A percentile compares a stretch with the other conserved stretches of the same genome.
phyloP scores from a whole-genome alignment of 2,888 invertebrate species.

The Melikaiella ostensackeni region DNA sequence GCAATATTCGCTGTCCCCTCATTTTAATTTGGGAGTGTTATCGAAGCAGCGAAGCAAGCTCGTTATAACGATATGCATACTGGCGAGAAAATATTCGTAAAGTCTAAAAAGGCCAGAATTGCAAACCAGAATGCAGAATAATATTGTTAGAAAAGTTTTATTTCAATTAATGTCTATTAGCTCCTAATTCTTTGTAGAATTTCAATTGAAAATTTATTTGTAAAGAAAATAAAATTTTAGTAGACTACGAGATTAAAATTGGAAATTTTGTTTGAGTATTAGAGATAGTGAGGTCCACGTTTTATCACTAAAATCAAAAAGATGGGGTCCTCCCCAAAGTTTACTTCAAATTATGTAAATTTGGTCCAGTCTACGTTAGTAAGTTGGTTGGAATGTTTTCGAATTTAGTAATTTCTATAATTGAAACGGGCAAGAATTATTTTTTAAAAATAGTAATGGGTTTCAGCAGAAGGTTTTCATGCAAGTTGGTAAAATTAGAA shows the following conservation, averaged over 20 bases:
- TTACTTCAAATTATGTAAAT: not conserved
- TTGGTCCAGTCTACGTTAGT: not conserved
- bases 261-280: not conserved
- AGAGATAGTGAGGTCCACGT: not conserved
- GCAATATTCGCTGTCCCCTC: not conserved
- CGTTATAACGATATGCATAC: not conserved
- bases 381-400: not conserved
- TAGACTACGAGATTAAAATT: not conserved
- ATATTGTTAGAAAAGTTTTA: not conserved
- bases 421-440: not conserved
- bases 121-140: not conserved
- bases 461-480: not conserved
- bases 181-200: not conserved
- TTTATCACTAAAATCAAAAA: not conserved
- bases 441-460: not conserved
- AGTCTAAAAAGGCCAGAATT: not conserved
- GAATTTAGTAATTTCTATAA: not conserved
- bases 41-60: too few relatives aligned
- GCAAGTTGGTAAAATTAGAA: too few relatives aligned
- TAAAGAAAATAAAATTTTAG: too few relatives aligned
- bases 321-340: not conserved
- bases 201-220: too few relatives aligned
- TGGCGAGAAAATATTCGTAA: not conserved
- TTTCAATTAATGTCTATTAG: not conserved
- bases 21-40: not conserved